Evolutionary conservation across 2,888 invertebrate species (phyloP).

Genomic region (Zaprionus bogoriensis): DNA sequence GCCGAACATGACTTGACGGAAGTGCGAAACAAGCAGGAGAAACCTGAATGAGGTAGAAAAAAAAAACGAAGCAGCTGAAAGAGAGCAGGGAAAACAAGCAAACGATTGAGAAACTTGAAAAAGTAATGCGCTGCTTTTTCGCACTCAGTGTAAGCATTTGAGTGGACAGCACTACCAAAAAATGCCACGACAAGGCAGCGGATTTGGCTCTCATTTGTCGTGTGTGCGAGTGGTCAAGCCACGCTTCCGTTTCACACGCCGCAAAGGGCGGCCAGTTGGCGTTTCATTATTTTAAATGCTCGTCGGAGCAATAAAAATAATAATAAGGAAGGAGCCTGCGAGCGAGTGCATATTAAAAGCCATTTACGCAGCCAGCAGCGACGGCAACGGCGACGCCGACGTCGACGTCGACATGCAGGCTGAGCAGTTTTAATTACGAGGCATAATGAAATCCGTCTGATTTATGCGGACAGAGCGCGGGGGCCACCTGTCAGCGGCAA

Average conservation of each 20-base stretch:
- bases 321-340: conserved; percentile 34
- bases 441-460: conserved; percentile 58
- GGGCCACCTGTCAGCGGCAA: conserved; percentile 42
- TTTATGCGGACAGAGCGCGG: conserved; percentile 30
- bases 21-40: neutral
- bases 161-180: conserved; percentile 8
- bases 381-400: neutral
- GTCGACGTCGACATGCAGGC: conserved; percentile 2
- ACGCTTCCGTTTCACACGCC: neutral
- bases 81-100: too few relatives aligned
- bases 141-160: conserved; percentile 1
- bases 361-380: conserved; percentile 20
- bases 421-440: conserved; percentile 53
- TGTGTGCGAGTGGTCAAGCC: neutral
- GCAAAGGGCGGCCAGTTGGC: conserved; percentile 10
- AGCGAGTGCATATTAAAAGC: conserved; percentile 47
- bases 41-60: neutral
- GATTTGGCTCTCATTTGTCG: neutral
- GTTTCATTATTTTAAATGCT: conserved; percentile 50
- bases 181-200: conserved; percentile 1
- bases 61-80: neutral
- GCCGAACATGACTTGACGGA: neutral
- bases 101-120: too few relatives aligned
- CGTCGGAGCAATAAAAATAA: conserved; percentile 40
- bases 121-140: neutral